Conservation (phyloP, 2,888 invertebrate genomes). For the Pediacus dermestoides region DNA sequence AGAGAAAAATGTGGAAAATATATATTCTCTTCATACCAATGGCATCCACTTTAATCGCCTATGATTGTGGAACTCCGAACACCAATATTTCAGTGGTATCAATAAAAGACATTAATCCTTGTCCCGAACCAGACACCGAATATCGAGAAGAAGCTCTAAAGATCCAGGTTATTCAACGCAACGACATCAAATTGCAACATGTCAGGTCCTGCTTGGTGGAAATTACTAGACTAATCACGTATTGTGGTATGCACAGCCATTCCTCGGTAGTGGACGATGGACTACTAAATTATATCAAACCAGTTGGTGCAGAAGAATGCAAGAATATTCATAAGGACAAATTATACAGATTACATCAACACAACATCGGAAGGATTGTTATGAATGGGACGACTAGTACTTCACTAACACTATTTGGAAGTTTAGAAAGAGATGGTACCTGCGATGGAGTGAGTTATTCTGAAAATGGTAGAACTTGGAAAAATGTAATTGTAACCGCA, state of each 20-base stretch:
- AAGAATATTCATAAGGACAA: constrained; percentile 10
- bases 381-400: constrained; percentile 14
- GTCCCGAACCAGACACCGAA: constrained; percentile 11
- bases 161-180: constrained; percentile 12
- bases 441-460: constrained; percentile 12
- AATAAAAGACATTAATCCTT: constrained; percentile 10
- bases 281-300: constrained; percentile 14
- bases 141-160: constrained; percentile 3
- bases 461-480: constrained; percentile 14
- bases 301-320: constrained; percentile 18
- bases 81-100: not conserved
- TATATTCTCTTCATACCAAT: too few species aligned
- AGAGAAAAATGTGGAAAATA: too few species aligned
- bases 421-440: constrained; percentile 8
- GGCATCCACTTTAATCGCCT: too few species aligned
- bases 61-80: not conserved
- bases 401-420: constrained; percentile 14
- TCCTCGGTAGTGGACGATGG: constrained; percentile 18
- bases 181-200: constrained; percentile 9
- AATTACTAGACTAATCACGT: constrained; percentile 11
- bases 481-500: constrained; percentile 17
- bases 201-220: constrained; percentile 20
- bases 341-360: not conserved
- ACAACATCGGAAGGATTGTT: constrained; percentile 11
- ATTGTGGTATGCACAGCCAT: constrained; percentile 21